Evolutionary conservation across 2,888 invertebrate species (phyloP), one percentile per base, ranked within the genome.

Genomic region (Drosophila gaucha): DNA sequence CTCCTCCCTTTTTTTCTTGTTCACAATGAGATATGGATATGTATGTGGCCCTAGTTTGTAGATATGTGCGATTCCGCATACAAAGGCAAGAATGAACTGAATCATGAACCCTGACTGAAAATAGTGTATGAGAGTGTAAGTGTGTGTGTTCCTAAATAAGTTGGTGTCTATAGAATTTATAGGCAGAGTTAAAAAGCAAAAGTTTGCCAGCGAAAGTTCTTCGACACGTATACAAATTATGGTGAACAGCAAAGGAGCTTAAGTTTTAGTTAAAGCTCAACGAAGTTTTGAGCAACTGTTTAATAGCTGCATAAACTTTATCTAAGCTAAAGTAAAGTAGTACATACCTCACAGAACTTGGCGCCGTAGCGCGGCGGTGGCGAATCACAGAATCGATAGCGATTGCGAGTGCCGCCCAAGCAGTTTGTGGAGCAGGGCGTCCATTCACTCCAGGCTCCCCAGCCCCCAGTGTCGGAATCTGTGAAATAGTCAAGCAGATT

Each of bases 331-430:
- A 41, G 14, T 39, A 24, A 20, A 52, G 18, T 63, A n/a, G 18
- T 63, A 79, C 73, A 9, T 50, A 96, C 97, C 94, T 96, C 95
- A 89, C 97, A 97, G 91, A 96, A 97, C 90, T 96, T 96, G 10
- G 97, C 97, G 1, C 97, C 97, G 88, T 97, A 97, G 38, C 96
- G 94, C 0, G 97, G 97, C 0, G 96, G 95, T 0, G 97, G 97
- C 0, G 95, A 95, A 90, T 97, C 96, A 89, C 97, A 97, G 92
- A 97, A 95, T 75, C 97, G 94, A 91, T 97, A 96, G 14, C 97
- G 94, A 90, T 95, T 96, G 67, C 95, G 94, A 14, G 95, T 96
- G 0, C 97, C 97, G 49, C 95, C 95, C 39, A 95, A 93, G 86
- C 95, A 95, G 62, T 95, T 95, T 67, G 94, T 94, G 1, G 96